Percentiles rank a stretch among this genome's conserved stretches.
Evolutionary conservation across 1,140 invertebrate species (phyloP).

Genomic region (Uloborus diversus): DNA sequence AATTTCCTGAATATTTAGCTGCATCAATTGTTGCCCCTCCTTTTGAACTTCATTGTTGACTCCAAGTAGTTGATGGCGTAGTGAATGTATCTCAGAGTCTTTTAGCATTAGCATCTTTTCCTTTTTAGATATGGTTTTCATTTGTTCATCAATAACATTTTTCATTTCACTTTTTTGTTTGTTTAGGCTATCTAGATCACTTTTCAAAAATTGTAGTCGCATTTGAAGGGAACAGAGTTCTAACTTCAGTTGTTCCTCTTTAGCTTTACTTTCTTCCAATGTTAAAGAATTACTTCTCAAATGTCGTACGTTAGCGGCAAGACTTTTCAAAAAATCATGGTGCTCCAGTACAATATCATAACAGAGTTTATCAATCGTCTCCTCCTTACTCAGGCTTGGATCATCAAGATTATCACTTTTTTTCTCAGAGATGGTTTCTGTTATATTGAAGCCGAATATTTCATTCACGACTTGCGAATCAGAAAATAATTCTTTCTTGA

Average conservation of each 20-base stretch:
- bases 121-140: background rate
- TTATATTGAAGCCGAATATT: background rate
- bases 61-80: background rate
- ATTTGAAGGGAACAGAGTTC: background rate
- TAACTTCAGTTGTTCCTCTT: background rate
- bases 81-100: background rate
- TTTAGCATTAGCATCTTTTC: slow-evolving; percentile 12
- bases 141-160: background rate
- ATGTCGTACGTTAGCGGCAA: no score
- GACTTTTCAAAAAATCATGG: no score
- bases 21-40: no score
- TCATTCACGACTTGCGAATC: background rate
- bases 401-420: background rate
- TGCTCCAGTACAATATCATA: no score
- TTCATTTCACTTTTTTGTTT: background rate
- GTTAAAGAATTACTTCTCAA: background rate
- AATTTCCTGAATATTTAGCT: background rate
- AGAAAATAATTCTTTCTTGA: background rate
- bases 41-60: background rate
- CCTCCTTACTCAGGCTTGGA: background rate
- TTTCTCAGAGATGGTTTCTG: background rate
- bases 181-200: background rate
- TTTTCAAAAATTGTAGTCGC: background rate
- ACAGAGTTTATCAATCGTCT: background rate
- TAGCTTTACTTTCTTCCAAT: background rate